Base-by-base conservation (phyloP, 2,888 invertebrate genomes). In the Hypolimnas misippus region DNA sequence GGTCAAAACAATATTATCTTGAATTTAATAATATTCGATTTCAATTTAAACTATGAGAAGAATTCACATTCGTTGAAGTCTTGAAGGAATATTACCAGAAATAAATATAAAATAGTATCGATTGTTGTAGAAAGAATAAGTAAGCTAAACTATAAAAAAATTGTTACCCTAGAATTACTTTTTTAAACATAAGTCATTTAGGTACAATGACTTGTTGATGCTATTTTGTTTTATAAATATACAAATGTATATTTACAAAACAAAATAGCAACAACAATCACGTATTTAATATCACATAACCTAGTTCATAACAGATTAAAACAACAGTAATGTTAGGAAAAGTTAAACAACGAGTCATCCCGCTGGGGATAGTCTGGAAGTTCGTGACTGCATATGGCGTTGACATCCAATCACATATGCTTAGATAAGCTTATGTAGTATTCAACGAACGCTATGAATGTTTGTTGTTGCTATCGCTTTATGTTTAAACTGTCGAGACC, bases 301-400 rank as follows among this genome's bases (percentile, higher is more conserved):
- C 14, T 14, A 14, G 14, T 29, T n/a, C 21, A 0, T 12, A 54
- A 60, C 54, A 46, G 35, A 54, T 60, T 60, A 35, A 46, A 49
- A 49, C 60, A 60, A 54, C 35, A 52, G 25, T 52, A 35, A 46
- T 38, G 46, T 38, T 60, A 25, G 60, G 21, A 54, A 60, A 54
- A 54, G 49, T 49, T 49, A 29, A 29, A 49, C 49, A 49, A 49
- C 49, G 46, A 16, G 21, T 25, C 17, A 21, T 25, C 14, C 49
- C 49, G 25, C 14, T 49, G 6, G 49, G 29, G 29, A 29, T 29
- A 49, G 14, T 14, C 25, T n/a, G 25, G n/a, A 29, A 49, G 25
- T 60, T 14, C 53, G 54, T 54, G 60, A 59, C 59, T 59, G 53
- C 46, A 59, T 35, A 54, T 60, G 38, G 46, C 21, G 53, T 44